These are phyloP conservation scores for Semicossyphus pulcher DNA, from an alignment of 2,113 vertebrate species.

Conservation along the genomic window DNA sequence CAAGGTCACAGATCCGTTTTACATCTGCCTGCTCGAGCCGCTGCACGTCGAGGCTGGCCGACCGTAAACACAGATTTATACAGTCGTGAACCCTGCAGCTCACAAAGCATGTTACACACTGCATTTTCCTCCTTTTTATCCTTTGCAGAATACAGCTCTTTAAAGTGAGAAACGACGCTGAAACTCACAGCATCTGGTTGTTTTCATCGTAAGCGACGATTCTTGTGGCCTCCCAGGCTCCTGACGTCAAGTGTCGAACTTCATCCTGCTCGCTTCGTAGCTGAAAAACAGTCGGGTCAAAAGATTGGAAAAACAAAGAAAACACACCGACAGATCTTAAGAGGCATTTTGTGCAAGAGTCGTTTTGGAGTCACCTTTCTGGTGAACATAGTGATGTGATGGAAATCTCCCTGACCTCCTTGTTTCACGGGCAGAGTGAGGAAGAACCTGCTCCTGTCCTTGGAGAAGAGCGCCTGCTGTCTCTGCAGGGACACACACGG, in stretches of 20 bases:
- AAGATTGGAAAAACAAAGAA: too few relatives aligned
- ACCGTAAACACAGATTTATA: neutral
- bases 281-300: slow-evolving; percentile 21
- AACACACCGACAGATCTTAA: too few relatives aligned
- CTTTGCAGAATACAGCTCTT: neutral
- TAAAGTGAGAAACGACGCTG: neutral
- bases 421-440: slow-evolving; percentile 93
- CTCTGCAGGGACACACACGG: slow-evolving; percentile 79
- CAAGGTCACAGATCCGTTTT: slow-evolving; percentile 47
- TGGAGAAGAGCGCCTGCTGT: slow-evolving; percentile 92
- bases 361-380: slow-evolving; percentile 85
- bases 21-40: neutral
- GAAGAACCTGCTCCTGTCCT: slow-evolving; percentile 90
- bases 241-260: slow-evolving; percentile 91
- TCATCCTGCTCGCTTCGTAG: slow-evolving; percentile 85
- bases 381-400: slow-evolving; percentile 94
- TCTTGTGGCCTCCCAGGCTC: slow-evolving; percentile 95
- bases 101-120: neutral
- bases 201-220: slow-evolving; percentile 92
- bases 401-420: slow-evolving; percentile 94
- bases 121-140: neutral
- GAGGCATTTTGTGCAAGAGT: neutral
- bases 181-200: slow-evolving; percentile 89
- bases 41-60: neutral
- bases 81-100: neutral